These are phyloP conservation scores for Himalopsyche japonica DNA, from an alignment of 2,888 invertebrate genomes.

Conservation along the genomic window DNA sequence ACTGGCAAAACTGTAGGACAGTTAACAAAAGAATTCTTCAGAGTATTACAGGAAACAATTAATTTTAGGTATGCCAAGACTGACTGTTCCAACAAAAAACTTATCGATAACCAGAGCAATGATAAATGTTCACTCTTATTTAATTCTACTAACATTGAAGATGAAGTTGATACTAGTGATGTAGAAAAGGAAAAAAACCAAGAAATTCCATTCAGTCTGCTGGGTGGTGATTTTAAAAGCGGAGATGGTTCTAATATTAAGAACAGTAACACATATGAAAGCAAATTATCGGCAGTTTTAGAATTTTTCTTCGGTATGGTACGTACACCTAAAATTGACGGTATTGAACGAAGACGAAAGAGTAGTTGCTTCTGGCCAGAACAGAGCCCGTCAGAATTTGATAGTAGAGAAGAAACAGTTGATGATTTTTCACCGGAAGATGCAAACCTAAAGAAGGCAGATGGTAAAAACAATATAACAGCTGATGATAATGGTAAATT, in stretches of 20 bases:
- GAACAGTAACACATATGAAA: conserved; percentile 48
- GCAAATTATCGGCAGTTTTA: conserved; percentile 55
- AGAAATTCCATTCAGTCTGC: background rate
- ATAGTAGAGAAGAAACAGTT: conserved; percentile 39
- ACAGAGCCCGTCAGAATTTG: conserved; percentile 50
- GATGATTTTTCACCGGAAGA: conserved; percentile 25
- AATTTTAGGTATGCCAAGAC: conserved; percentile 43
- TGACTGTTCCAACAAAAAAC: conserved; percentile 42
- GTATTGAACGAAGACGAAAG: conserved; percentile 49
- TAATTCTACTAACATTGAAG: background rate
- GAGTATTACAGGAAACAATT: conserved; percentile 57
- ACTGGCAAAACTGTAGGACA: conserved; percentile 25
- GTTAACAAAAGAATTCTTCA: conserved; percentile 53
- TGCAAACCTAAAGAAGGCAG: conserved; percentile 50
- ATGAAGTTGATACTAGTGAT: background rate
- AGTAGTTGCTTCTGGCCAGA: conserved; percentile 56
- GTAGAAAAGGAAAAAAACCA: background rate
- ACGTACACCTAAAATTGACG: conserved; percentile 51
- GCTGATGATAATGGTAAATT: conserved; percentile 49
- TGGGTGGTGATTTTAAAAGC: background rate
- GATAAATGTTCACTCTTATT: conserved; percentile 51
- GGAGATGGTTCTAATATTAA: conserved; percentile 41
- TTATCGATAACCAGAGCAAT: conserved; percentile 46
- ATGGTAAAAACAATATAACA: background rate
- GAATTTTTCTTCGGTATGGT: conserved; percentile 60